Evolutionary conservation across 2,797 vertebrate genomes (phyloP).

Genomic region (Sternotherus odoratus): DNA sequence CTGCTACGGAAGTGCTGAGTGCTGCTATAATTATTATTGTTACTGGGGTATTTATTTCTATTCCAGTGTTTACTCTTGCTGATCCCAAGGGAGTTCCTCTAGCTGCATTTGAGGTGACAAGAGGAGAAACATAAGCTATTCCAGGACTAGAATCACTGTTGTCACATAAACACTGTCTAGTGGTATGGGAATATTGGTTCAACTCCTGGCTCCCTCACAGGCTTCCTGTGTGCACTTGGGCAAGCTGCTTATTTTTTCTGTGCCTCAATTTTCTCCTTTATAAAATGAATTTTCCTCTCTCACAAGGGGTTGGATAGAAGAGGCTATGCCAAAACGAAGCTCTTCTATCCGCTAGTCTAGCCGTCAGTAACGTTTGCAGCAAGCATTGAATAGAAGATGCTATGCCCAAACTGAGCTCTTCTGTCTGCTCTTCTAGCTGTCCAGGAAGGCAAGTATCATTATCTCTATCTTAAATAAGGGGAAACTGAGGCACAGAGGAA

Average conservation of each 20-base stretch:
- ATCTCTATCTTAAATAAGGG: conserved; percentile 42
- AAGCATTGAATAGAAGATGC: not conserved
- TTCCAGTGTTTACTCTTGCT: conserved; percentile 66
- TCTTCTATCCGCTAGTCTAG: not conserved
- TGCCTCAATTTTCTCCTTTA: not conserved
- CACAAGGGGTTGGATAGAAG: fast-evolving
- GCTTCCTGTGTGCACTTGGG: not conserved
- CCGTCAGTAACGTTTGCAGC: not conserved
- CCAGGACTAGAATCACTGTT: not conserved
- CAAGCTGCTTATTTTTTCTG: not conserved
- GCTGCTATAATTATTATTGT: conserved; percentile 57
- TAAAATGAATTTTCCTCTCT: not conserved
- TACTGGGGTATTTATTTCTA: conserved; percentile 64
- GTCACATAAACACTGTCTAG: too few relatives aligned
- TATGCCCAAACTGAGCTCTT: not conserved
- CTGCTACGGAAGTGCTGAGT: conserved; percentile 57
- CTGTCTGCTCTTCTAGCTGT: not conserved
- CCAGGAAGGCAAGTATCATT: conserved; percentile 27
- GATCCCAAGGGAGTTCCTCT: conserved; percentile 56
- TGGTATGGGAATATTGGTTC: not conserved
- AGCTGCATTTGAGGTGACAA: conserved; percentile 19
- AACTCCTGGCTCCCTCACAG: not conserved
- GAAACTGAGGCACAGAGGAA: conserved; percentile 9
- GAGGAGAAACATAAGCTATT: conserved; percentile 4
- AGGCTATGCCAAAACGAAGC: not conserved